These are phyloP conservation scores for Pogonus chalceus DNA, from an alignment of 1,140 invertebrate genomes.

Conservation along the genomic window DNA sequence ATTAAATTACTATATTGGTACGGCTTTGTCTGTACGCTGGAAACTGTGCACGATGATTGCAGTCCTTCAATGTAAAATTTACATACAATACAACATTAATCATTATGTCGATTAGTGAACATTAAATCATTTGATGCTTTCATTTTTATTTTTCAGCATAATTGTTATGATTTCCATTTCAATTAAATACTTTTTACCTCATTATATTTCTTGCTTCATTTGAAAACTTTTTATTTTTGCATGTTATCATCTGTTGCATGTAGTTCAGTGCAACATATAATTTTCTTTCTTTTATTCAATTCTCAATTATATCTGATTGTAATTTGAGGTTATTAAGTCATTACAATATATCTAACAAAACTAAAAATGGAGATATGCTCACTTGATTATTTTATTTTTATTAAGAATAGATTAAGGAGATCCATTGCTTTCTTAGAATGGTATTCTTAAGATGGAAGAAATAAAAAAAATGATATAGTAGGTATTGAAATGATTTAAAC, in stretches of 20 bases:
- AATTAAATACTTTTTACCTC: background rate
- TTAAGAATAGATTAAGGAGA: too few relatives aligned
- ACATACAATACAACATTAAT: background rate
- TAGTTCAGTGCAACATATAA: too few relatives aligned
- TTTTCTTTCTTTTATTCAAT: too few relatives aligned
- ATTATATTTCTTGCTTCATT: background rate
- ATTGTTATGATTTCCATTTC: background rate
- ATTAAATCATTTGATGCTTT: background rate
- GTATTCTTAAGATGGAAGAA: too few relatives aligned
- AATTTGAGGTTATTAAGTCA: too few relatives aligned
- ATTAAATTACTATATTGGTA: background rate
- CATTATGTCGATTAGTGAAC: background rate
- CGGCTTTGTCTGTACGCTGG: background rate
- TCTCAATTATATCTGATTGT: too few relatives aligned
- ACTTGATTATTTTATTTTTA: too few relatives aligned
- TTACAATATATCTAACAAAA: too few relatives aligned
- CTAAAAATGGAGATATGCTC: too few relatives aligned
- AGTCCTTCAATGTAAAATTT: background rate
- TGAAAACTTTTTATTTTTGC: background rate
- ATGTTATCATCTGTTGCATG: too few relatives aligned
- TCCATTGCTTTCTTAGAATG: too few relatives aligned
- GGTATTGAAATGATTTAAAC: background rate
- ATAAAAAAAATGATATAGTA: background rate
- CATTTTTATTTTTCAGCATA: background rate
- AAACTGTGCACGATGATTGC: background rate